Evolutionary conservation across 2,797 vertebrate genomes (phyloP).

Genomic region (Macrochelys suwanniensis): DNA sequence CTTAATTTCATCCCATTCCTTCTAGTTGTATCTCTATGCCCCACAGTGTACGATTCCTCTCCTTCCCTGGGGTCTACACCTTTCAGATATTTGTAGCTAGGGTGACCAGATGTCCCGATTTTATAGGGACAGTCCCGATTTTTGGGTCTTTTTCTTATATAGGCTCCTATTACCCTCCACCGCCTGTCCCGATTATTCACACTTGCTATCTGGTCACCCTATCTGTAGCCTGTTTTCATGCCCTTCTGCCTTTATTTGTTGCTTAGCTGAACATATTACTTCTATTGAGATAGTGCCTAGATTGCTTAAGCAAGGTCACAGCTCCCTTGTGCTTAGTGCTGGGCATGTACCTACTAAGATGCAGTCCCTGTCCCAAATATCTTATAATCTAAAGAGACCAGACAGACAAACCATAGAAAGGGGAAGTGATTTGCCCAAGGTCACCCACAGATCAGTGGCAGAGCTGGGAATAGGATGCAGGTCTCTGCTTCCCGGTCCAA

Average conservation of each 20-base stretch:
- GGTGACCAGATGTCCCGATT: no score
- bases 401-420: neutral
- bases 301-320: neutral
- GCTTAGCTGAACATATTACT: neutral
- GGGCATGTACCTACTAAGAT: neutral
- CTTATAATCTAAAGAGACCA: neutral
- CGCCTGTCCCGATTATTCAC: no score
- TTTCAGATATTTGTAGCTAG: neutral
- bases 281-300: neutral
- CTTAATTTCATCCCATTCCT: neutral
- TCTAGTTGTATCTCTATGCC: conserved; percentile 51
- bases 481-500: neutral
- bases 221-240: neutral
- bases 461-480: neutral
- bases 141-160: no score
- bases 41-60: conserved; percentile 13
- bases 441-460: rapidly evolving
- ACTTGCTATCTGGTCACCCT: neutral
- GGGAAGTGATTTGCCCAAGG: neutral
- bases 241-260: neutral
- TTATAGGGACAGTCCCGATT: no score
- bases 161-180: no score
- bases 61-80: neutral
- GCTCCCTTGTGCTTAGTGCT: neutral
- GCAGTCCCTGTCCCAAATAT: neutral